Evolutionary conservation across 2,113 vertebrate species (phyloP).

Genomic region (Guaruba guarouba): DNA sequence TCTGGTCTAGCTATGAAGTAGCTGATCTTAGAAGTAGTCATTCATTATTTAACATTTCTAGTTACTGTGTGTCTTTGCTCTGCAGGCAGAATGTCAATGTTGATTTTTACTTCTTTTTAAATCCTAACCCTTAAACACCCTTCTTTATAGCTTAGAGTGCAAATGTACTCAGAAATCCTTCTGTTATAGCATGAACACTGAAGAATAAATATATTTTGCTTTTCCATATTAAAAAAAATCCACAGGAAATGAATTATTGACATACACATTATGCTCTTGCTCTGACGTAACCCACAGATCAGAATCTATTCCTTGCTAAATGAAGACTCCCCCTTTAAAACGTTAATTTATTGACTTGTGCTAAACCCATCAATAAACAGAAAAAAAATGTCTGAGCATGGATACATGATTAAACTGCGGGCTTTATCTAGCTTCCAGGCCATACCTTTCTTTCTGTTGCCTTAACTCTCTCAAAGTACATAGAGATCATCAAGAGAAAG

Average conservation of each 20-base stretch:
- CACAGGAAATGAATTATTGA: neutral
- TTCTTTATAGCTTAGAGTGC: neutral
- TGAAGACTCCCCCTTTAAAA: neutral
- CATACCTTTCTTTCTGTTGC: neutral
- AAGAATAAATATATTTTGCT: neutral
- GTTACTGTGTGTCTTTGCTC: neutral
- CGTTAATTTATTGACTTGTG: neutral
- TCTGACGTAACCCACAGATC: neutral
- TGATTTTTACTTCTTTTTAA: neutral
- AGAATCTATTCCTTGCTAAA: neutral
- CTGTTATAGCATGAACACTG: neutral
- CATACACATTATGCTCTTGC: neutral
- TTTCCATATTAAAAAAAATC: neutral
- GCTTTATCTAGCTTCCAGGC: neutral
- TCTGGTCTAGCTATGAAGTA: neutral
- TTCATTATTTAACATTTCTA: slow-evolving; percentile 14
- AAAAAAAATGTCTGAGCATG: neutral
- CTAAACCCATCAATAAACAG: neutral
- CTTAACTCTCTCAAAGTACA: neutral
- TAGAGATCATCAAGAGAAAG: neutral
- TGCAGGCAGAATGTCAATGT: neutral
- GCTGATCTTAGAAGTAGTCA: neutral
- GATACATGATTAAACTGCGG: neutral
- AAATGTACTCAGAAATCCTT: neutral
- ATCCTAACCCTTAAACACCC: neutral